phyloP scores from a whole-genome alignment of 2,888 invertebrate species.

The Heliconius hortense region DNA sequence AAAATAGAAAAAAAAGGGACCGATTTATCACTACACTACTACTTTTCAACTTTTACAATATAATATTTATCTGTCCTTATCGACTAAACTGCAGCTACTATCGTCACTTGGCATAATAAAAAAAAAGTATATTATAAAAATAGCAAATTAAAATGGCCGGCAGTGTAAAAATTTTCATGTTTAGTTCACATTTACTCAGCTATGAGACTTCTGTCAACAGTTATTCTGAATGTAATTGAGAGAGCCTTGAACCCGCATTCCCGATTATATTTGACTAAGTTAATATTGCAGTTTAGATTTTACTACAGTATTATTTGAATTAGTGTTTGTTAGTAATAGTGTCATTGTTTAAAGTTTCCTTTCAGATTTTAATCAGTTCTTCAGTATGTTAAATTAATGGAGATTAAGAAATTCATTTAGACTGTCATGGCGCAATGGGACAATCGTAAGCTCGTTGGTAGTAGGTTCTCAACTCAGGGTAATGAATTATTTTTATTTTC shows the following conservation, averaged over 20 bases:
- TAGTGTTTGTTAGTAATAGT: neutral
- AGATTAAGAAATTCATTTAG: too few relatives aligned
- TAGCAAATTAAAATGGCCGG: conserved; percentile 4
- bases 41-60: neutral
- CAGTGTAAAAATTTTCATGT: conserved; percentile 17
- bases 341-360: too few relatives aligned
- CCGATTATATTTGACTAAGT: conserved; percentile 12
- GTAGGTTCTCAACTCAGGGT: too few relatives aligned
- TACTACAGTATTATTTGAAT: conserved; percentile 7
- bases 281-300: conserved; percentile 8
- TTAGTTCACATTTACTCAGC: conserved; percentile 24
- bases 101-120: too few relatives aligned
- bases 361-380: too few relatives aligned
- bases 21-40: too few relatives aligned
- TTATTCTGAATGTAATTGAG: conserved; percentile 18
- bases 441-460: too few relatives aligned
- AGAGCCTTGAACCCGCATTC: conserved; percentile 23
- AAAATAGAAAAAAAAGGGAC: too few relatives aligned
- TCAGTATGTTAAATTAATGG: too few relatives aligned
- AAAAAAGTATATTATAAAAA: neutral
- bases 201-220: conserved; percentile 24
- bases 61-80: neutral
- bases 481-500: neutral
- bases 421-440: too few relatives aligned
- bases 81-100: too few relatives aligned